These are phyloP conservation scores for Crocuta crocuta DNA, from an alignment of 2,113 vertebrate species.

Conservation along the genomic window DNA sequence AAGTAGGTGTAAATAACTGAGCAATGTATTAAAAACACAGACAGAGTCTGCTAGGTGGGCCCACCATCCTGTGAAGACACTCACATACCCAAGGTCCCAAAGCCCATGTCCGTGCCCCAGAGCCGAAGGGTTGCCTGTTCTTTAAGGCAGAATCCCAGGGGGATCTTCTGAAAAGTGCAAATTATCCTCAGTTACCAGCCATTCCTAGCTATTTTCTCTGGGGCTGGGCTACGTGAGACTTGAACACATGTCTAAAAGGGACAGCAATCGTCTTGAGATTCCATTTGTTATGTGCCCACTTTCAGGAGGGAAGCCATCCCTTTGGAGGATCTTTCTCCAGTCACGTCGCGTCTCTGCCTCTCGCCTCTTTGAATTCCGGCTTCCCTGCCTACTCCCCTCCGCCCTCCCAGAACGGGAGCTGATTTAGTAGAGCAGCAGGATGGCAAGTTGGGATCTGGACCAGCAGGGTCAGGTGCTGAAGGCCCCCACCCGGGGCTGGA, in stretches of 20 bases:
- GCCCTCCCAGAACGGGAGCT: not conserved
- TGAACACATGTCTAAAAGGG: not conserved
- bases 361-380: not conserved
- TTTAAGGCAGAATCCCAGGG: not conserved
- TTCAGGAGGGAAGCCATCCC: not conserved
- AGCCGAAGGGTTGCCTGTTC: not conserved
- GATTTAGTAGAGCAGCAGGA: not conserved
- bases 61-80: not conserved
- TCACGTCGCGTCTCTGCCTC: not conserved
- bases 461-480: accelerated
- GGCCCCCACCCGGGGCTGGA: not conserved
- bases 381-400: not conserved
- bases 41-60: not conserved
- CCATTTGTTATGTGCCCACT: not conserved
- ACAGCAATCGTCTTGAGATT: not conserved
- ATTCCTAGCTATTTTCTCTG: not conserved
- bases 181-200: not conserved
- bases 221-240: not conserved
- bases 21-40: not conserved
- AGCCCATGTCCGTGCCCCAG: not conserved
- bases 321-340: not conserved
- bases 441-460: not conserved
- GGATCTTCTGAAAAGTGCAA: not conserved
- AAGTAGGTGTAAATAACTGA: not conserved
- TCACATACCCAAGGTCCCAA: not conserved